A percentile compares a stretch with the other conserved stretches of the same genome.
These are phyloP conservation scores for Chaetophractus vellerosus DNA, from an alignment of 2,797 vertebrate genomes.

Conservation along the genomic window DNA sequence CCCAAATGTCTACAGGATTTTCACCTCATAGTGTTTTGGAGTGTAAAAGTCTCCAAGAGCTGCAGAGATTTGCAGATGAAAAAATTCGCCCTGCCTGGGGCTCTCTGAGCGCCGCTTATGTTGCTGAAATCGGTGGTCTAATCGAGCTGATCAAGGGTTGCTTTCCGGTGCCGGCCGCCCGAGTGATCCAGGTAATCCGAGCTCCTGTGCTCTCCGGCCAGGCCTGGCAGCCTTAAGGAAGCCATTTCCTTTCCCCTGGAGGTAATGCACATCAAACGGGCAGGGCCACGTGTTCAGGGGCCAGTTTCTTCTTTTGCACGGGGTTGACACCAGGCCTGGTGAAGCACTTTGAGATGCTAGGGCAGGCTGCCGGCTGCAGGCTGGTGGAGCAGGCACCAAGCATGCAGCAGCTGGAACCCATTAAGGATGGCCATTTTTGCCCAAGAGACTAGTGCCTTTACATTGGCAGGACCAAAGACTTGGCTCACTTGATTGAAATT, in stretches of 20 bases:
- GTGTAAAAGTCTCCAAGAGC: constrained; percentile 68
- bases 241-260: constrained; percentile 70
- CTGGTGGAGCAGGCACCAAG: constrained; percentile 19
- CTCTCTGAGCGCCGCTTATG: constrained; percentile 15
- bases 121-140: constrained; percentile 59
- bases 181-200: constrained; percentile 78
- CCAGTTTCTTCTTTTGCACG: neutral
- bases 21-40: constrained; percentile 72
- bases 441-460: constrained; percentile 52
- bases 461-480: constrained; percentile 44
- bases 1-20: constrained; percentile 80
- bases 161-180: constrained; percentile 50
- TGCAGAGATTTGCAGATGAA: constrained; percentile 76
- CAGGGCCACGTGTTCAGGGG: constrained; percentile 57
- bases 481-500: constrained; percentile 62
- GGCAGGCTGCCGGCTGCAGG: constrained; percentile 59
- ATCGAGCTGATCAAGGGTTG: constrained; percentile 61
- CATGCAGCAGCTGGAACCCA: constrained; percentile 69
- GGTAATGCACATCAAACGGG: neutral
- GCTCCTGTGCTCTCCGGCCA: neutral
- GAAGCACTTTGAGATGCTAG: constrained; percentile 74
- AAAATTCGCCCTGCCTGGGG: neutral
- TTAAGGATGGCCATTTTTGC: constrained; percentile 69
- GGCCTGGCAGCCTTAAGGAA: constrained; percentile 41
- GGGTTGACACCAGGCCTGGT: neutral